Percentiles rank a stretch among this genome's conserved stretches.
These are phyloP conservation scores for Charadrius vociferus DNA, from an alignment of 2,113 vertebrate species.

Conservation along the genomic window DNA sequence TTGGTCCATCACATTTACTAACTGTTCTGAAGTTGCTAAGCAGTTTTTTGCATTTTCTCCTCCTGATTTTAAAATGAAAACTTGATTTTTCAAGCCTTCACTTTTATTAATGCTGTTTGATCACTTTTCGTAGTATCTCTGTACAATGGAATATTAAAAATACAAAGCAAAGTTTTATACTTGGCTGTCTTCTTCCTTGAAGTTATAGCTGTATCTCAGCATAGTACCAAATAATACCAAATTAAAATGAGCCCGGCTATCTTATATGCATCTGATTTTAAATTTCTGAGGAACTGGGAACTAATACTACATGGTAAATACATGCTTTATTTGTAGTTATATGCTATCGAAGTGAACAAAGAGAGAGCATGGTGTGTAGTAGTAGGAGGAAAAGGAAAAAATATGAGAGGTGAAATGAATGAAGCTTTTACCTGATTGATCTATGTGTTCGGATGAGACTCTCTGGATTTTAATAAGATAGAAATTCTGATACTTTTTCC, in stretches of 20 bases:
- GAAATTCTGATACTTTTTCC: not conserved
- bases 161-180: not conserved
- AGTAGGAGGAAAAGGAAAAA: not conserved
- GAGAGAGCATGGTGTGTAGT: not conserved
- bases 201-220: not conserved
- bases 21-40: not conserved
- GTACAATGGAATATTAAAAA: not conserved
- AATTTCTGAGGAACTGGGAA: not conserved
- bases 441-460: not conserved
- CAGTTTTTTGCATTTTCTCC: not conserved
- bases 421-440: not conserved
- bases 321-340: not conserved
- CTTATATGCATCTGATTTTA: not conserved
- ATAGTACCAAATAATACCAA: not conserved
- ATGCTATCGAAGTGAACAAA: not conserved
- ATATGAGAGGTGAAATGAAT: not conserved
- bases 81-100: not conserved
- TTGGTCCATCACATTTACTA: slow-evolving; percentile 15
- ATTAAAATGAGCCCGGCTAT: not conserved
- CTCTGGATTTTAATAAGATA: not conserved
- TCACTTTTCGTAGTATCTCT: not conserved
- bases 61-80: not conserved
- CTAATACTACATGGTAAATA: not conserved
- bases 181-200: not conserved
- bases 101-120: not conserved